A percentile compares a stretch with the other conserved stretches of the same genome.
phyloP scores from a whole-genome alignment of 2,113 vertebrate species.

The Phodopus roborovskii region DNA sequence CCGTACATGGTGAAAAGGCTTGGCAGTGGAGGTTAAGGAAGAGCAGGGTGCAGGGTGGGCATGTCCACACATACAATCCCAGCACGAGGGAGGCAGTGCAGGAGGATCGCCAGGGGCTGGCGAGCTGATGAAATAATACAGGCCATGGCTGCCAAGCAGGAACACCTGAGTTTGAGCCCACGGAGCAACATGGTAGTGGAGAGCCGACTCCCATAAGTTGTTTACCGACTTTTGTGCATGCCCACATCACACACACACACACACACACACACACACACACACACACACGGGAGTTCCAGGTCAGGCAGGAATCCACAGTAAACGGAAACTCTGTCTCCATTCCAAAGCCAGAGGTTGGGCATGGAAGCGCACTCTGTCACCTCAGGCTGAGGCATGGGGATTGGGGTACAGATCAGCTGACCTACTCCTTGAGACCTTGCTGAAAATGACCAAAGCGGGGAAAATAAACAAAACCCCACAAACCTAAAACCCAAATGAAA shows the following conservation, averaged over 20 bases:
- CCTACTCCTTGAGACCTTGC: background rate
- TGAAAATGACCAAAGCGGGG: background rate
- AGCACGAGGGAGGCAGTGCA: background rate
- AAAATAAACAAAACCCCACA: background rate
- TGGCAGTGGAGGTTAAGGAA: too few species aligned
- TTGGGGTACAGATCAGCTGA: background rate
- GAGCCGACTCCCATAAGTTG: background rate
- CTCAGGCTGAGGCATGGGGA: background rate
- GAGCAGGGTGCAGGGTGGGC: too few species aligned
- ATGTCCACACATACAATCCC: background rate
- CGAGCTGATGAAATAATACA: background rate
- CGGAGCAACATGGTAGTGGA: background rate
- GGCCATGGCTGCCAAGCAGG: background rate
- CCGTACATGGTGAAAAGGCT: too few species aligned
- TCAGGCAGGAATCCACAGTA: too few species aligned
- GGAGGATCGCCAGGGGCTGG: background rate
- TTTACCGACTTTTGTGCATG: background rate
- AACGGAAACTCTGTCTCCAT: too few species aligned
- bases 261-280: too few species aligned
- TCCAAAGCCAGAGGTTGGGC: too few species aligned
- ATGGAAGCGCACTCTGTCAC: background rate
- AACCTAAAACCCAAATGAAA: background rate
- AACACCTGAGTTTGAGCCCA: background rate
- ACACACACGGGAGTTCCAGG: too few species aligned
- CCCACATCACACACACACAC: background rate